A percentile compares a stretch with the other conserved stretches of the same genome.
Conservation (phyloP, 2,888 invertebrate species). For the Parthenolecanium corni region DNA sequence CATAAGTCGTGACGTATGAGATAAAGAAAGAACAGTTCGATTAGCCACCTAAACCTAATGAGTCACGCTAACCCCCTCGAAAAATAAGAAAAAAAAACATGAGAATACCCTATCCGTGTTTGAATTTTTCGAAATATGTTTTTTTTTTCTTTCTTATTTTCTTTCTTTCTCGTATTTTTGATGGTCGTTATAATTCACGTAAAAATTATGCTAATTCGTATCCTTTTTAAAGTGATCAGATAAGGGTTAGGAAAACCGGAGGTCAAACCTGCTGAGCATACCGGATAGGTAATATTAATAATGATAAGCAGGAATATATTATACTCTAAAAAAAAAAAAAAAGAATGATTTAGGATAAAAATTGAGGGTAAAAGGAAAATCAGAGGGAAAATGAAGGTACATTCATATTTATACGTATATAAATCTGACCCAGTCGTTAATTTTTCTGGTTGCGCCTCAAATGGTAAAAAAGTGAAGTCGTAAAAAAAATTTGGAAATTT, state of each 20-base stretch:
- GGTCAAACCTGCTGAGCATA: conserved; percentile 24
- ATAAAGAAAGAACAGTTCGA: conserved; percentile 19
- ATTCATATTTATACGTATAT: no score
- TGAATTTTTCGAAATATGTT: conserved; percentile 23
- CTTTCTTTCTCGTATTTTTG: conserved; percentile 3
- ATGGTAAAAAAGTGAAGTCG: no score
- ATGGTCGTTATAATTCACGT: conserved; percentile 25
- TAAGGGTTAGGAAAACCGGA: conserved; percentile 15
- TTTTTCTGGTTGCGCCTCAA: no score
- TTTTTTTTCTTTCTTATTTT: not conserved
- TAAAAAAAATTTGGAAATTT: no score
- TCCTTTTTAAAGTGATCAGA: conserved; percentile 27
- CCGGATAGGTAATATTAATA: conserved; percentile 15
- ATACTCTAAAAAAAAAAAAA: no score
- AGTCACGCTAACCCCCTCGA: conserved; percentile 18
- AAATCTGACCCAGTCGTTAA: no score
- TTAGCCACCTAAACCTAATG: conserved; percentile 26
- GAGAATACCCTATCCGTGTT: conserved; percentile 8
- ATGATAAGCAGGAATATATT: not conserved
- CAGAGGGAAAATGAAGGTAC: no score
- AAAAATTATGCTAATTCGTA: conserved; percentile 27
- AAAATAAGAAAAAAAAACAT: conserved; percentile 6
- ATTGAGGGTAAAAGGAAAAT: no score
- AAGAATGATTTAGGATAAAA: no score
- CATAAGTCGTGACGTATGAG: conserved; percentile 26